A percentile compares a stretch with the other conserved stretches of the same genome.
Evolutionary conservation across 2,888 invertebrate genomes (phyloP).

Genomic region (Prenolepis imparis): DNA sequence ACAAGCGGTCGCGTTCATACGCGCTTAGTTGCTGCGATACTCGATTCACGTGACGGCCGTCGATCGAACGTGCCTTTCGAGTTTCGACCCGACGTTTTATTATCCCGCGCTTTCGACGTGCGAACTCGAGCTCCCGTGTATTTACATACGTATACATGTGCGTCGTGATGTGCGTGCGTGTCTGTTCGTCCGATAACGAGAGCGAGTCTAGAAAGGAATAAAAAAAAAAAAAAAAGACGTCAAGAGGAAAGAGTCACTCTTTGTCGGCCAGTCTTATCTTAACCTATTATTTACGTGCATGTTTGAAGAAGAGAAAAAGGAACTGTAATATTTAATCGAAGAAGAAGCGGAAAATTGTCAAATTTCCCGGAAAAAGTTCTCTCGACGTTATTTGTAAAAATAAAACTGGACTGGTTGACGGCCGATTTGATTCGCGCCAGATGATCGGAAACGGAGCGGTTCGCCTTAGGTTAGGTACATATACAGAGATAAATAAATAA

Average conservation of each 20-base stretch:
- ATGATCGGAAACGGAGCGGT: background rate
- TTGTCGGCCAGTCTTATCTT: background rate
- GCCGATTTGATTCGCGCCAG: background rate
- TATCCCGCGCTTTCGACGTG: background rate
- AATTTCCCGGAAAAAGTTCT: background rate
- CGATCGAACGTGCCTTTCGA: conserved; percentile 66
- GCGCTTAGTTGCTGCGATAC: conserved; percentile 83
- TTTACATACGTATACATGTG: background rate
- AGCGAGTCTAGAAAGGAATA: conserved; percentile 32
- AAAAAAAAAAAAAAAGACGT: conserved; percentile 16
- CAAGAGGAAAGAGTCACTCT: conserved; percentile 48
- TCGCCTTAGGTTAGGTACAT: background rate
- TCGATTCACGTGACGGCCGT: conserved; percentile 78
- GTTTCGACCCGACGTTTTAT: conserved; percentile 50
- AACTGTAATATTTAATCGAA: background rate
- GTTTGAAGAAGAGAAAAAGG: background rate
- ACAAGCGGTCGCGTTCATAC: conserved; percentile 81
- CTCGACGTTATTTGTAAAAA: background rate
- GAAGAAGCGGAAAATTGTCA: conserved; percentile 24
- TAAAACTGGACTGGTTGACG: background rate
- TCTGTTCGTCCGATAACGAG: conserved; percentile 16
- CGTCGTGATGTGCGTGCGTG: conserved; percentile 8
- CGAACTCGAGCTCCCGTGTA: background rate
- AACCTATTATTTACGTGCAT: background rate
- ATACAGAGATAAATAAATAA: background rate